phyloP scores from a whole-genome alignment of 1,140 invertebrate species.

The Panagrolaimus sp. region DNA sequence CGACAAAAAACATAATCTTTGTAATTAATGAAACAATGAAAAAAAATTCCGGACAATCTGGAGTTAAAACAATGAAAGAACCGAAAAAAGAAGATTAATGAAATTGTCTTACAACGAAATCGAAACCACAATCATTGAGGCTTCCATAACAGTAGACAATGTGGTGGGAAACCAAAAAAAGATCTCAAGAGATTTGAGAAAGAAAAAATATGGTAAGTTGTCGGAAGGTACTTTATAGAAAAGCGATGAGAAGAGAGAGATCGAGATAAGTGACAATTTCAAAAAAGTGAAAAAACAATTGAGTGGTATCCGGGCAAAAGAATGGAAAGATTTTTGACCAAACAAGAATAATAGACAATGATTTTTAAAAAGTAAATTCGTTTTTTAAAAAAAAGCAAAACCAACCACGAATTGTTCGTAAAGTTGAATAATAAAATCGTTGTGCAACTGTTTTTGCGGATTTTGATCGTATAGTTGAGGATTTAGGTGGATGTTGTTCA shows the following conservation, averaged over 20 bases:
- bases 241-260: neutral
- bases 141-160: no score
- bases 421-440: slow-evolving; percentile 7
- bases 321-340: neutral
- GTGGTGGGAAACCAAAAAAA: no score
- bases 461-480: neutral
- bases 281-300: neutral
- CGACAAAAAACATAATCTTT: no score
- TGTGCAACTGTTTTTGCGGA: neutral
- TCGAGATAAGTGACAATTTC: neutral
- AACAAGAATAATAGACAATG: neutral
- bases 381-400: neutral
- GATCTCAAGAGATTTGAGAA: no score
- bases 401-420: slow-evolving; percentile 3
- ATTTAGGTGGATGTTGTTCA: neutral
- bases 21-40: no score
- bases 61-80: no score
- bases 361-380: neutral
- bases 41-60: no score
- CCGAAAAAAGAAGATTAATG: no score
- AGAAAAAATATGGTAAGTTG: no score
- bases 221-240: neutral
- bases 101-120: no score
- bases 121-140: no score
- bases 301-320: neutral